Conservation (phyloP, 2,797 vertebrate species). For the Eulemur albifrons region DNA sequence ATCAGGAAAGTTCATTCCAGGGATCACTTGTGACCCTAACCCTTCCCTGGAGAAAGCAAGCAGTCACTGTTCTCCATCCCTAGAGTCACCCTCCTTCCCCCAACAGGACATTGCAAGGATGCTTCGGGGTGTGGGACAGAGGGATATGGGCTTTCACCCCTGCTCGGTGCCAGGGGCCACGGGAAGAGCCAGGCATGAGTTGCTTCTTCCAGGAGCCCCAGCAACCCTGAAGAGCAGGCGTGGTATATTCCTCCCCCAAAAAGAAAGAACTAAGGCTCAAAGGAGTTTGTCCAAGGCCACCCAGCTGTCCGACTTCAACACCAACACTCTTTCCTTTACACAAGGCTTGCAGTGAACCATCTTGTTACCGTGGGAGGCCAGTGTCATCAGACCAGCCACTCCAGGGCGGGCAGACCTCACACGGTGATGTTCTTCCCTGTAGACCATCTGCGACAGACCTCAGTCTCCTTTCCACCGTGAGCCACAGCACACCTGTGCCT, state of each 20-base stretch:
- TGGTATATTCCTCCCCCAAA: not conserved
- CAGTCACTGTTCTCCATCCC: not conserved
- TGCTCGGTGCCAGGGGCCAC: not conserved
- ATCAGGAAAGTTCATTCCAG: not conserved
- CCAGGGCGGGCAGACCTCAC: not conserved
- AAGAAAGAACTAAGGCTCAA: not conserved
- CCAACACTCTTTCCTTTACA: not conserved
- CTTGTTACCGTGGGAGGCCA: not conserved
- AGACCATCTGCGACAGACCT: not conserved
- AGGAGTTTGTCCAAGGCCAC: not conserved
- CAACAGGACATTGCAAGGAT: not conserved
- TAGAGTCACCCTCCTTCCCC: no score
- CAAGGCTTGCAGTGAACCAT: not conserved
- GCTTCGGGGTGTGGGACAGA: not conserved
- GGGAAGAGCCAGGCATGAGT: not conserved
- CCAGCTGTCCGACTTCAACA: not conserved
- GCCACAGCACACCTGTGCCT: no score
- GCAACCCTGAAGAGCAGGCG: not conserved
- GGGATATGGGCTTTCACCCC: not conserved
- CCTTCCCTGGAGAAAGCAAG: not conserved
- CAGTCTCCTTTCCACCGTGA: not conserved
- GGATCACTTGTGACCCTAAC: not conserved
- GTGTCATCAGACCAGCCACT: not conserved
- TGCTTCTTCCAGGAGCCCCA: not conserved
- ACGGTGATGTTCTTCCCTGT: not conserved